Base-by-base conservation (phyloP, 2,113 vertebrate genomes). In the Panthera tigris region DNA sequence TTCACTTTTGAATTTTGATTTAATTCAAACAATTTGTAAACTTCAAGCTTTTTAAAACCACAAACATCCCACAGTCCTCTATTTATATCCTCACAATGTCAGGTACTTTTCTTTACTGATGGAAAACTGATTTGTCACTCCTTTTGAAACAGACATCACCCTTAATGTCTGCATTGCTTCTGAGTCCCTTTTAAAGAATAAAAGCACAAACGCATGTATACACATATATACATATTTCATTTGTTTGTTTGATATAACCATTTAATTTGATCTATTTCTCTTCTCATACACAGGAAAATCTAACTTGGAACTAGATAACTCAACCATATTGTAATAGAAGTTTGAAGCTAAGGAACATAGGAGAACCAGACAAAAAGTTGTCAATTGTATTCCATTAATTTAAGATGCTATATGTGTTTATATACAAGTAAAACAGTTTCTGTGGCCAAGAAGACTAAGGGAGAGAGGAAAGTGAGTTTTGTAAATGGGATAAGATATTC, bases 1-100 rank as follows among this genome's bases (percentile, higher is more conserved):
- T 74, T 89, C 83, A 41, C 65, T 84, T 96, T 61, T 95, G 7
- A 52, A 73, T 93, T 92, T 92, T 78, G 3, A 94, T 39, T 84
- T 87, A 94, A 68, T 89, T 97, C 45, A 86, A 95, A 96, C 10
- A 12, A 66, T 33, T 13, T 94, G 36, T 7, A 97, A 88, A 2
- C 23, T 78, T 83, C 27, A 73, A 80, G 19, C 39, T 91, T 95
- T 88, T 78, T 50, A 89, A 89, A 89, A 76, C 55, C 65, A 92
- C 11, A 96, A 87, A 52, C 14, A 82, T 85, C 11, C 25, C 68
- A 68, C 21, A 91, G 14, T 41, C 5, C 33, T 92, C 39, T 52
- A 61, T 7, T 36, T 95, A 82, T 41, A 91, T 3, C 29, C 10
- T 93, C 74, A 66, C 39, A 92, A 88, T 45, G 8, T 73, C 19